A percentile compares a stretch with the other conserved stretches of the same genome.
Evolutionary conservation across 2,797 vertebrate species (phyloP).

Genomic region (Bufotes viridis): DNA sequence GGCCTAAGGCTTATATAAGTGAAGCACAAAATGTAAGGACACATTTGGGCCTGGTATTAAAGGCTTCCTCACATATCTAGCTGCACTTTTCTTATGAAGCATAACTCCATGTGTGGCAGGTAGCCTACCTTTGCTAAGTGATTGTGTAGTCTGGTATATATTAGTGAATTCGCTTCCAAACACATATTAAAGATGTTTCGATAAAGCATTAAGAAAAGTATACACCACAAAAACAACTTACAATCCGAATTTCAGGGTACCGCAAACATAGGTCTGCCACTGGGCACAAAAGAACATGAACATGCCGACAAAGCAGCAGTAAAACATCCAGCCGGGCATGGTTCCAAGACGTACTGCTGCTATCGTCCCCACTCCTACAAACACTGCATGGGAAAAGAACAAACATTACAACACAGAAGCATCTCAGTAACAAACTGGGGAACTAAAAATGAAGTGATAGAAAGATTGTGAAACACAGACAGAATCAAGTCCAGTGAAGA

Average conservation of each 20-base stretch:
- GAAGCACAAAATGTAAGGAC: no score
- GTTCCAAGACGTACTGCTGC: constrained; percentile 86
- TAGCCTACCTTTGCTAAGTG: no score
- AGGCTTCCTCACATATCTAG: neutral
- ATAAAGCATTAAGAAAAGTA: neutral
- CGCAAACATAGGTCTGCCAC: constrained; percentile 98
- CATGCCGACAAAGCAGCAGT: constrained; percentile 91
- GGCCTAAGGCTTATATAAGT: no score
- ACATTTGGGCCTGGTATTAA: neutral
- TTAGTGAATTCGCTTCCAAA: neutral
- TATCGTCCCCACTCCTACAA: constrained; percentile 89
- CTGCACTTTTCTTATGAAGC: neutral
- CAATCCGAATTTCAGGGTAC: constrained; percentile 92
- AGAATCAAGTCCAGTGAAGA: neutral
- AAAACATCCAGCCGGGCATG: constrained; percentile 90
- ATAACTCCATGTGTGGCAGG: neutral
- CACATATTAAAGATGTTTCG: neutral
- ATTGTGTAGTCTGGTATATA: no score
- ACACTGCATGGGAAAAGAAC: constrained; percentile 80
- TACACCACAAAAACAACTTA: constrained; percentile 73
- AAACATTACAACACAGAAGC: neutral
- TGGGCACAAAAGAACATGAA: constrained; percentile 99
- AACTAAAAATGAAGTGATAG: neutral
- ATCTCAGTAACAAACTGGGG: neutral
- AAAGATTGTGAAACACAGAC: no score